These are phyloP conservation scores for Microctenopoma lineatum DNA, from an alignment of 2,797 vertebrate genomes.

Conservation along the genomic window DNA sequence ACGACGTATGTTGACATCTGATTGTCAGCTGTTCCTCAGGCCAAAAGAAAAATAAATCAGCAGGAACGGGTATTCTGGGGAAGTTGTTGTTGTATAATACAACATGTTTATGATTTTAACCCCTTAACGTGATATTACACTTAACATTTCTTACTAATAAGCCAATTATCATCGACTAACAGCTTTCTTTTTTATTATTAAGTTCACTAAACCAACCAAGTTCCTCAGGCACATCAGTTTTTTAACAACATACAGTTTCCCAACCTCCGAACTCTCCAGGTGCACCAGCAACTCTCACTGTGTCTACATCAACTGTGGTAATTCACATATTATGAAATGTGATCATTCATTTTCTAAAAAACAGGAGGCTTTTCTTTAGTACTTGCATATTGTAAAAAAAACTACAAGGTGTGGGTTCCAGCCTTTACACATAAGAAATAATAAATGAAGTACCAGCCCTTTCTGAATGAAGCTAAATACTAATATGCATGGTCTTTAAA, in stretches of 20 bases:
- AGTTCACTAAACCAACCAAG: conserved; percentile 1
- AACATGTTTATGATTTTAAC: background rate
- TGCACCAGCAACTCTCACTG: conserved; percentile 10
- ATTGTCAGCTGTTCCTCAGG: conserved; percentile 61
- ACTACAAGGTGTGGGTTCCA: conserved; percentile 28
- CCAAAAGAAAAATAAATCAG: conserved; percentile 5
- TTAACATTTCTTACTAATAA: conserved; percentile 11
- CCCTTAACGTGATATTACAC: background rate
- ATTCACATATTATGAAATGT: conserved; percentile 19
- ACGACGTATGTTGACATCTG: conserved; percentile 42
- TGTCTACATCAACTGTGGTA: background rate
- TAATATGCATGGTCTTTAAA: conserved; percentile 34
- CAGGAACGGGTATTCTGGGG: background rate
- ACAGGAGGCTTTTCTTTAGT: conserved; percentile 30
- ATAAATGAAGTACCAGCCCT: conserved; percentile 75
- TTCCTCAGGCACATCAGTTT: background rate
- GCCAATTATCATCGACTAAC: background rate
- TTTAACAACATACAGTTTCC: background rate
- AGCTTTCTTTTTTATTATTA: background rate
- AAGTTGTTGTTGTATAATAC: conserved; percentile 1
- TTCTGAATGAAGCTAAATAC: conserved; percentile 57
- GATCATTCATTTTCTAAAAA: conserved; percentile 24
- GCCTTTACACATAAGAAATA: conserved; percentile 32
- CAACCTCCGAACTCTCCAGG: conserved; percentile 9
- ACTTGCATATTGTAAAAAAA: conserved; percentile 62